Base-by-base conservation (phyloP, 1,140 invertebrate species). In the Holcopasites calliopsidis region DNA sequence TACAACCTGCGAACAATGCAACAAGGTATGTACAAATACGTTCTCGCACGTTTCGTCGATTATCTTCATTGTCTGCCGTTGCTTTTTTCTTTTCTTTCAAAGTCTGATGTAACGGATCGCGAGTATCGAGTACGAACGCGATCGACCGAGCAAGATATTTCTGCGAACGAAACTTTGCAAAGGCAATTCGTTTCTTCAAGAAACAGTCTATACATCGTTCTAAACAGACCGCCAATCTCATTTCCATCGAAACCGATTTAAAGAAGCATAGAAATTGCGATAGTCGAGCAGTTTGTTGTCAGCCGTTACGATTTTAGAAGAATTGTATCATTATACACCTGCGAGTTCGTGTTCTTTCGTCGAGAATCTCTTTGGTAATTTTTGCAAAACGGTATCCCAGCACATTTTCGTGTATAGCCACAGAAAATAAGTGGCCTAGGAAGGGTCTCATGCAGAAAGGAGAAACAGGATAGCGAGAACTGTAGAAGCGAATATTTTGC, bases 1-100 rank as follows among this genome's bases (percentile, higher is more conserved):
- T 68, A 79, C 82, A 84, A 84, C 82, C 82, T 84, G 82, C 69
- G 82, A 84, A 84, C 82, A 84, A 84, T 84, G 81, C 82, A 84
- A 84, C 82, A 84, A 83, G 81, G 81, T 84, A 84, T 84, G 82
- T 84, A 84, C 82, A 84, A 73, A 77, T 83, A 78, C 80, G 81
- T 76, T 82, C 82, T 68, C 81, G 69, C 71, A 79, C 64, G 76
- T 62, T 73, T 61, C 57, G 64, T 74, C 55, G 40, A 57, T 74
- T 55, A 47, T 28, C 50, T 74, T 47, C 18, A 21, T 52, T 3
- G 8, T 35, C 33, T 28, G 13, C 40, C 11, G 8, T 52, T 33
- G 21, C 23, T 54, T 74, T 35, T n/a, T 61, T 55, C 40, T 2
- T 35, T 55, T 55, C 23, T 28, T 55, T 55, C n/a, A n/a, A n/a